Conservation (phyloP, 2,888 invertebrate genomes). For the Microplitis manilae region DNA sequence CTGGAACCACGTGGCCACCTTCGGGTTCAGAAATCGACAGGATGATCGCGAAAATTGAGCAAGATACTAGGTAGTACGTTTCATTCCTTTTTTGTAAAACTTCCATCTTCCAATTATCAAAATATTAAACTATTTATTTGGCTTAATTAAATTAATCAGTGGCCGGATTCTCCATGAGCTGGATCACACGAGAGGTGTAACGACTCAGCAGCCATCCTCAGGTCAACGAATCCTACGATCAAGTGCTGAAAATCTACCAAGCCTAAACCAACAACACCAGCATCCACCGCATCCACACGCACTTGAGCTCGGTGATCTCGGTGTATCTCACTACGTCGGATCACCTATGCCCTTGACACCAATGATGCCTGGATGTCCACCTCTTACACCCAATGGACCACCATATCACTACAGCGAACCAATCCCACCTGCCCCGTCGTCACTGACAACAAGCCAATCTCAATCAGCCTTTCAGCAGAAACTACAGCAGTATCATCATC, state of each 20-base stretch:
- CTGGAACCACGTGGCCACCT: constrained; percentile 72
- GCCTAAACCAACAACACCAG: constrained; percentile 63
- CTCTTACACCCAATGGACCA: constrained; percentile 71
- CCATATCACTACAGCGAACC: constrained; percentile 76
- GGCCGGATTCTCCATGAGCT: constrained; percentile 88
- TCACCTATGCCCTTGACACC: constrained; percentile 70
- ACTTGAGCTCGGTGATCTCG: constrained; percentile 65
- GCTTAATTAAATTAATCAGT: constrained; percentile 34
- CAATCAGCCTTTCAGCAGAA: constrained; percentile 69
- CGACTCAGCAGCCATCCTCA: constrained; percentile 66
- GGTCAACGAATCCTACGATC: constrained; percentile 65
- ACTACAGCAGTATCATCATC: constrained; percentile 64
- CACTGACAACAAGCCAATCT: constrained; percentile 67
- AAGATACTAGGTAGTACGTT: constrained; percentile 71
- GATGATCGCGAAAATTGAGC: constrained; percentile 96
- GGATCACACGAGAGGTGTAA: constrained; percentile 82
- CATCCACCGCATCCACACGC: constrained; percentile 68
- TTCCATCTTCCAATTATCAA: no score
- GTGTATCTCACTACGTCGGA: constrained; percentile 66
- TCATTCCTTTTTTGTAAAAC: neutral
- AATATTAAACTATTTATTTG: neutral
- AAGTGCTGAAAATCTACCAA: constrained; percentile 68
- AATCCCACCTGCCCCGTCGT: constrained; percentile 72
- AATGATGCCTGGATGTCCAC: constrained; percentile 69
- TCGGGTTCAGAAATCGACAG: constrained; percentile 88